Conservation (phyloP, 2,888 invertebrate species). For the Philhelius pedissequus region DNA sequence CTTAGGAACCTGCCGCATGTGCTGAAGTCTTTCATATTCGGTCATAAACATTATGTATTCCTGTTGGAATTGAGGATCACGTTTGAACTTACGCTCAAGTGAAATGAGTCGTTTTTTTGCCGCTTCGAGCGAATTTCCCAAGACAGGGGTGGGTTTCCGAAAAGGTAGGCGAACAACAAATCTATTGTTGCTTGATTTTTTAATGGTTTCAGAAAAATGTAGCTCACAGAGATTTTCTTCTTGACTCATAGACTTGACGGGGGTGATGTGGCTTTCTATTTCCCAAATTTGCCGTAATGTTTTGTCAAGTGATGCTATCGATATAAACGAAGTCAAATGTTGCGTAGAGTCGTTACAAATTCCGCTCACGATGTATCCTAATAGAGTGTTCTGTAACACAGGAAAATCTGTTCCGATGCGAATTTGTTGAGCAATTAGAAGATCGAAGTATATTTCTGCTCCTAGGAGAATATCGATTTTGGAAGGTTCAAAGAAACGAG, state of each 20-base stretch:
- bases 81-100: too few species aligned
- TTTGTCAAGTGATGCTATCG: constrained; percentile 12
- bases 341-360: neutral
- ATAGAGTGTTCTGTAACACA: neutral
- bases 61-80: neutral
- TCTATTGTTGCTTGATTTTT: too few species aligned
- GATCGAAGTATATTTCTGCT: constrained; percentile 5
- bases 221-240: neutral
- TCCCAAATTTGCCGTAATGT: constrained; percentile 4
- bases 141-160: too few species aligned
- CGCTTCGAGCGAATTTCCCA: too few species aligned
- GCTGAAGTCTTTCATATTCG: neutral
- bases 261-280: neutral
- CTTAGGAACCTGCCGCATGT: neutral
- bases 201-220: neutral
- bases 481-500: neutral
- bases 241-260: neutral
- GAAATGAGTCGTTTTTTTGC: too few species aligned
- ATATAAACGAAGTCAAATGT: neutral
- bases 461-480: neutral
- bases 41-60: constrained; percentile 2
- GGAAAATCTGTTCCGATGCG: too few species aligned
- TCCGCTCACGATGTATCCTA: neutral
- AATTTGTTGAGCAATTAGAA: too few species aligned
- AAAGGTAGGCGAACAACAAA: neutral